A percentile compares a stretch with the other conserved stretches of the same genome.
phyloP scores from a whole-genome alignment of 2,888 invertebrate species.

The Frankliniella intonsa region DNA sequence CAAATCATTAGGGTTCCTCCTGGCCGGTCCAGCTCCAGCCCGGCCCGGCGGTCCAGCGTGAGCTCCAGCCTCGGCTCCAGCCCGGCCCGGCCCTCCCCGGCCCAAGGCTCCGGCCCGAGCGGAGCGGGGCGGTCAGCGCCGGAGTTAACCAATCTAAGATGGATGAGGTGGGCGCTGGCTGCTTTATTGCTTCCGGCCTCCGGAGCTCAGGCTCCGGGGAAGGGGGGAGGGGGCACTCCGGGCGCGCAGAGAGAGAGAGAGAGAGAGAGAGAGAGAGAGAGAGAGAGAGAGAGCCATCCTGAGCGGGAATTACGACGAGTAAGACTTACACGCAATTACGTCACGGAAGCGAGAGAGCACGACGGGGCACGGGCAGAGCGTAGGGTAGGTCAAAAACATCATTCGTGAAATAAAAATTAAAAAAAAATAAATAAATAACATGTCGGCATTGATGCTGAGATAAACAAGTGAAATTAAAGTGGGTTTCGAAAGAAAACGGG shows the following conservation, averaged over 20 bases:
- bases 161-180: constrained; percentile 14
- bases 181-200: constrained; percentile 8
- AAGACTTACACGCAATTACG: constrained; percentile 16
- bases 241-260: not conserved
- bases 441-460: not conserved
- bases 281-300: not conserved
- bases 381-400: not conserved
- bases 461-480: too few relatives aligned
- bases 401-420: not conserved
- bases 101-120: not conserved
- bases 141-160: constrained; percentile 26
- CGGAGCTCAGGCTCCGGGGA: not conserved
- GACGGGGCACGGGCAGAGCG: not conserved
- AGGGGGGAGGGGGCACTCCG: not conserved
- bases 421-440: not conserved
- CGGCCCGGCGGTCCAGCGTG: not conserved
- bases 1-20: not conserved
- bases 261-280: too few relatives aligned
- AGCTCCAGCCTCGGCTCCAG: not conserved
- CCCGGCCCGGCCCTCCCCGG: not conserved
- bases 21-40: not conserved
- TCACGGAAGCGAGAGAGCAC: not conserved
- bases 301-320: constrained; percentile 12
- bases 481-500: too few relatives aligned
- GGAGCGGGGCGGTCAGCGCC: constrained; percentile 21